A percentile compares a stretch with the other conserved stretches of the same genome.
Conservation (phyloP, 2,888 invertebrate genomes). For the Theretra japonica region DNA sequence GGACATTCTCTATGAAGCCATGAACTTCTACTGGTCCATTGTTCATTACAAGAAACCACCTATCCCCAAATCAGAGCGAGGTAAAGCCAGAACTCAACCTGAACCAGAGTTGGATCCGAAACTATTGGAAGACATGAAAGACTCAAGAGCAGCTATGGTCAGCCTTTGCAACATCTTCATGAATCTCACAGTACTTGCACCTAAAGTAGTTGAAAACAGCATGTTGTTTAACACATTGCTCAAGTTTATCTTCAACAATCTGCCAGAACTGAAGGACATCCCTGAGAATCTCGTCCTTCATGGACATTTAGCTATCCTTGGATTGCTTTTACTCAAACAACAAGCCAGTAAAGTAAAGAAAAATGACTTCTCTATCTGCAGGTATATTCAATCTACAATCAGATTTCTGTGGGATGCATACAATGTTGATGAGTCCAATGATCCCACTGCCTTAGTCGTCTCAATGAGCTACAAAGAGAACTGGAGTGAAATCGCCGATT, state of each 20-base stretch:
- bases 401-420: slow-evolving; percentile 97
- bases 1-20: slow-evolving; percentile 90
- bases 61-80: slow-evolving; percentile 91
- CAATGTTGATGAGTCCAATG: slow-evolving; percentile 94
- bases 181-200: slow-evolving; percentile 95
- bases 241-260: slow-evolving; percentile 93
- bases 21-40: slow-evolving; percentile 94
- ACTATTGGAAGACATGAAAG: slow-evolving; percentile 92
- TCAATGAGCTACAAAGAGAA: slow-evolving; percentile 93
- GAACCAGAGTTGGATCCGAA: slow-evolving; percentile 90
- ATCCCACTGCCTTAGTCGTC: slow-evolving; percentile 92
- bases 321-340: slow-evolving; percentile 92
- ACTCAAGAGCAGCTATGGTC: slow-evolving; percentile 93
- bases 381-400: slow-evolving; percentile 95
- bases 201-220: slow-evolving; percentile 92
- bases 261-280: slow-evolving; percentile 92
- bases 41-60: slow-evolving; percentile 93
- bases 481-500: slow-evolving; percentile 95
- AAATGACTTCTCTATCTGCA: slow-evolving; percentile 94
- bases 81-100: slow-evolving; percentile 90
- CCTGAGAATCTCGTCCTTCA: slow-evolving; percentile 93
- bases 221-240: slow-evolving; percentile 91
- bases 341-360: slow-evolving; percentile 93
- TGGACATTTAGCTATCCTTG: slow-evolving; percentile 93
- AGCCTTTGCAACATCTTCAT: slow-evolving; percentile 96